These are phyloP conservation scores for Globia sparganii DNA, from an alignment of 2,888 invertebrate species.

Conservation along the genomic window DNA sequence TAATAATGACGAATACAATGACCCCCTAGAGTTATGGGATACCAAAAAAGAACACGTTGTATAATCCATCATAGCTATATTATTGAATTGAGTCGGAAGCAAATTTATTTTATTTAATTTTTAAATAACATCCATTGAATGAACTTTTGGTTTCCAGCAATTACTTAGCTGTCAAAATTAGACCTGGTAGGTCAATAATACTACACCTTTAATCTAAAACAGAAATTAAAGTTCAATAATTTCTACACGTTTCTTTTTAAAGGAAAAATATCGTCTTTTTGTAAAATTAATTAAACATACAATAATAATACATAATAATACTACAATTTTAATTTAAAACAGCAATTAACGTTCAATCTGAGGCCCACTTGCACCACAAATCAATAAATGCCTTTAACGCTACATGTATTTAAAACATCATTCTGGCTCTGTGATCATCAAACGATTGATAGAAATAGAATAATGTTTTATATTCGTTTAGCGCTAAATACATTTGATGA, in stretches of 20 bases:
- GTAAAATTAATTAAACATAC: not conserved
- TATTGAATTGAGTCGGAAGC: not conserved
- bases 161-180: slow-evolving; percentile 13
- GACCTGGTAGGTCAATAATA: too few relatives aligned
- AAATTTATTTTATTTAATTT: not conserved
- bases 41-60: too few relatives aligned
- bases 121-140: not conserved
- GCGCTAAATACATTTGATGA: too few relatives aligned
- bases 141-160: slow-evolving; percentile 1
- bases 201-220: not conserved
- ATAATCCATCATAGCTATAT: not conserved
- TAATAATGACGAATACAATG: too few relatives aligned
- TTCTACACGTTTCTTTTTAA: not conserved
- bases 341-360: not conserved
- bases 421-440: too few relatives aligned
- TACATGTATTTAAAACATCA: too few relatives aligned
- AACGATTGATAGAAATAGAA: too few relatives aligned
- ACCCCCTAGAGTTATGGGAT: too few relatives aligned
- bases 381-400: too few relatives aligned
- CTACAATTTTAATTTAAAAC: not conserved
- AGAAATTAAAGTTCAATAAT: not conserved
- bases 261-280: not conserved
- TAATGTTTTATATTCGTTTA: too few relatives aligned
- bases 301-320: too few relatives aligned
- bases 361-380: not conserved